Base-by-base conservation (phyloP, 2,113 vertebrate species). In the Lathamus discolor region DNA sequence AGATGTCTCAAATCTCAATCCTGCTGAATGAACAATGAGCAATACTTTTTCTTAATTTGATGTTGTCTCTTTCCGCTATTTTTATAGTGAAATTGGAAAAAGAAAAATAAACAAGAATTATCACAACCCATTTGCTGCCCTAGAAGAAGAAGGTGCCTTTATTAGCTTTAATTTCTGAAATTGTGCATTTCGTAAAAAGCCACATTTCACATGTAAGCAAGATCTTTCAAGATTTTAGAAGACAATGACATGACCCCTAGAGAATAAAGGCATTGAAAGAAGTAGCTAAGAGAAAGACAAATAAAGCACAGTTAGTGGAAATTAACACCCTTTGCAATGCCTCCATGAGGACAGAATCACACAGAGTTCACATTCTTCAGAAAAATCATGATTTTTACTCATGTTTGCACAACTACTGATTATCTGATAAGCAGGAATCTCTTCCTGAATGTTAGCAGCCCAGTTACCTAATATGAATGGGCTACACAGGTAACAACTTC, bases 151-250 rank as follows among this genome's bases (percentile, higher is more conserved):
- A 95, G 93, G 68, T 92, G 57, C 33, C 63, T 76, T 81, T 84
- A 87, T 96, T 88, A 83, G 76, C 35, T 95, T 96, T 91, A 86
- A 82, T 88, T 92, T 81, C 85, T 89, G 81, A 86, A 94, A 94
- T 35, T 77, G 49, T 76, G 51, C 64, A 68, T 92, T 96, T 87
- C n/a, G 41, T 88, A 80, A 92, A 94, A 94, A 24, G 12, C 69
- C 31, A 81, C 63, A 95, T 95, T 92, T 95, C 87, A 96, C 96
- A 97, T 88, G 91, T 83, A 96, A 96, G 91, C 94, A 94, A 86
- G 74, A 93, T 86, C 54, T 94, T 95, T 90, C 86, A 90, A 93
- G 95, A 97, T 96, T 96, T 97, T 88, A 88, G 95, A 97, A 98
- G 96, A 98, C 95, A 96, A 92, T 96, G 94, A 88, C 63, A 13